Conservation (phyloP, 2,113 vertebrate genomes). For the Bostrychus sinensis region DNA sequence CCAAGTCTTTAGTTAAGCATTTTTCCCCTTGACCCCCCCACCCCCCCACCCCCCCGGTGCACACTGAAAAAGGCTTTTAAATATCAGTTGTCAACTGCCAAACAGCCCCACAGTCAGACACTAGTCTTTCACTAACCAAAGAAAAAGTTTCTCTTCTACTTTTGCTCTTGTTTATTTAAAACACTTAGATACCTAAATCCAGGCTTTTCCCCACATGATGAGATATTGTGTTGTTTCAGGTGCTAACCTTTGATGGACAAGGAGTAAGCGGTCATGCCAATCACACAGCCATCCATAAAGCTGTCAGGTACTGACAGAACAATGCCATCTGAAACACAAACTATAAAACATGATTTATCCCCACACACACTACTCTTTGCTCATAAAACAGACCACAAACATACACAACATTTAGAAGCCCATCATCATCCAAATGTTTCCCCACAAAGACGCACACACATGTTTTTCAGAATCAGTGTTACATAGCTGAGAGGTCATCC, state of each 20-base stretch:
- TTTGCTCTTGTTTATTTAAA: conserved; percentile 29
- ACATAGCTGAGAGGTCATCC: conserved; percentile 68
- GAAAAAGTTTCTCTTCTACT: conserved; percentile 22
- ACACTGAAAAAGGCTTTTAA: conserved; percentile 62
- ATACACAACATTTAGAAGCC: conserved; percentile 43
- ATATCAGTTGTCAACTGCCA: conserved; percentile 64
- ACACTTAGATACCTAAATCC: conserved; percentile 35
- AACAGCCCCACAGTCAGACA: conserved; percentile 51
- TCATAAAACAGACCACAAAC: conserved; percentile 56
- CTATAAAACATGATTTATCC: conserved; percentile 3
- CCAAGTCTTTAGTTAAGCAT: conserved; percentile 39
- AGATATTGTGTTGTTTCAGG: conserved; percentile 78
- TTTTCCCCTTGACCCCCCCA: conserved; percentile 60
- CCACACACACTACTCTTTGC: conserved; percentile 20
- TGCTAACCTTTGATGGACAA: conserved; percentile 91
- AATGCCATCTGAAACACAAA: conserved; percentile 8
- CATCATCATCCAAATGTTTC: conserved; percentile 43
- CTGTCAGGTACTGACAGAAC: conserved; percentile 83
- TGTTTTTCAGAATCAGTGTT: conserved; percentile 64
- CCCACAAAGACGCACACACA: conserved; percentile 39
- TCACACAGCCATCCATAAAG: conserved; percentile 84
- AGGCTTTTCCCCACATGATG: conserved; percentile 27
- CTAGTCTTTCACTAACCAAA: conserved; percentile 35
- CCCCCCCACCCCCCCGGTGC: conserved; percentile 43
- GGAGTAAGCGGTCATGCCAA: conserved; percentile 94